Percentiles rank a stretch among this genome's conserved stretches.
Conservation (phyloP, 1,140 invertebrate species). For the Platyscapa corneri region DNA sequence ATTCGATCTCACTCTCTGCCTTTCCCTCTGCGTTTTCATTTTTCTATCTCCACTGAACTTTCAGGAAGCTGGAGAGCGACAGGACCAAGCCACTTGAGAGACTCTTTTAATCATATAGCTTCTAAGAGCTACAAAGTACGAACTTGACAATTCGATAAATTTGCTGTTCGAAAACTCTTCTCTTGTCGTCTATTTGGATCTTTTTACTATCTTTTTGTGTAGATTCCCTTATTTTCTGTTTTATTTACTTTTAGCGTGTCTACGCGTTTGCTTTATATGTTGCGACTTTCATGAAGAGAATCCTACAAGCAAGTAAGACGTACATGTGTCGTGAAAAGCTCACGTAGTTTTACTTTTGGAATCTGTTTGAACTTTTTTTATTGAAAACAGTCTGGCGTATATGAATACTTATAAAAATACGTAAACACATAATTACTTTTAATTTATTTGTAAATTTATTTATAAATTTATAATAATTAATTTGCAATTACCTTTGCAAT, state of each 20-base stretch:
- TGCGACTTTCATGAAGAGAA: conserved; percentile 3
- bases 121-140: conserved; percentile 34
- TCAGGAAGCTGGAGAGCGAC: neutral
- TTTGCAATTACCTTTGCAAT: too few species aligned
- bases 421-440: neutral
- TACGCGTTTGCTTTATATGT: neutral
- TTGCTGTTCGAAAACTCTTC: neutral
- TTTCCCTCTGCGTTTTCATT: too few species aligned
- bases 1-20: neutral
- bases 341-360: conserved; percentile 11
- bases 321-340: neutral
- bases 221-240: neutral
- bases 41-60: neutral
- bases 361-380: conserved; percentile 36
- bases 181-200: neutral
- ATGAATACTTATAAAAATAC: neutral
- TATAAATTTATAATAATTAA: too few species aligned
- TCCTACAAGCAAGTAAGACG: neutral
- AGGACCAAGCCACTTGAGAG: conserved; percentile 1
- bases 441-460: too few species aligned
- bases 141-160: conserved; percentile 23
- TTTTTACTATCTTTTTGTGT: neutral
- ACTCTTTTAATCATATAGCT: conserved; percentile 51
- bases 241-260: neutral
- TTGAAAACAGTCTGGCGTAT: neutral